These are phyloP conservation scores for roundworm (Caenorhabditis elegans) DNA, from an alignment of 1,140 invertebrate genomes.

Conservation along the genomic window DNA sequence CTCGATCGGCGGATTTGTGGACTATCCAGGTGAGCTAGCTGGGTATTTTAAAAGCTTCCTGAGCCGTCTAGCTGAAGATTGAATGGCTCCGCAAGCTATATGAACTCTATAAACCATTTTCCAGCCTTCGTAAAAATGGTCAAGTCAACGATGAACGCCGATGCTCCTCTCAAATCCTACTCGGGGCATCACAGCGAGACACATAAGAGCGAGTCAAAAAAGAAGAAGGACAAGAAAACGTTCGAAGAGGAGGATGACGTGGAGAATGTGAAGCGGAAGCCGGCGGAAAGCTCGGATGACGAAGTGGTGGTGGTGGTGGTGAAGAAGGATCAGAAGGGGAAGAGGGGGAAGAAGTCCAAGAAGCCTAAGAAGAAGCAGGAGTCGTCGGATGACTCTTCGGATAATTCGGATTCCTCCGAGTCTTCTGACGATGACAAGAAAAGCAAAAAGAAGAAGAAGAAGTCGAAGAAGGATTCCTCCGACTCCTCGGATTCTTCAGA, in stretches of 20 bases:
- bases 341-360: not conserved
- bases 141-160: not conserved
- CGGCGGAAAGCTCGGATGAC: not conserved
- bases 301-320: not conserved
- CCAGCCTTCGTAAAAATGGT: not conserved
- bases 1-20: not conserved
- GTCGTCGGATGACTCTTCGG: not conserved
- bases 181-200: not conserved
- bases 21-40: not conserved
- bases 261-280: not conserved
- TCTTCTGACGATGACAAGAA: not conserved
- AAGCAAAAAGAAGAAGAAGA: not conserved
- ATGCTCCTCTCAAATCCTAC: not conserved
- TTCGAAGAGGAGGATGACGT: not conserved
- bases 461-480: not conserved
- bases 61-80: too few species aligned
- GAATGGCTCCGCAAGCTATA: too few species aligned
- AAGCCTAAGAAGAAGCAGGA: not conserved
- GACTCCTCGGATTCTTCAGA: not conserved
- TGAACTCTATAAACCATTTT: too few species aligned
- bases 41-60: too few species aligned
- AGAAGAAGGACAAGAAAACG: constrained; percentile 10
- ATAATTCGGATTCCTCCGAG: not conserved
- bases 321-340: not conserved
- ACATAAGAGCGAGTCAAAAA: not conserved